Evolutionary conservation across 2,113 vertebrate species (phyloP), one percentile per base, ranked within the genome.

Genomic region (Callionymus lyra): DNA sequence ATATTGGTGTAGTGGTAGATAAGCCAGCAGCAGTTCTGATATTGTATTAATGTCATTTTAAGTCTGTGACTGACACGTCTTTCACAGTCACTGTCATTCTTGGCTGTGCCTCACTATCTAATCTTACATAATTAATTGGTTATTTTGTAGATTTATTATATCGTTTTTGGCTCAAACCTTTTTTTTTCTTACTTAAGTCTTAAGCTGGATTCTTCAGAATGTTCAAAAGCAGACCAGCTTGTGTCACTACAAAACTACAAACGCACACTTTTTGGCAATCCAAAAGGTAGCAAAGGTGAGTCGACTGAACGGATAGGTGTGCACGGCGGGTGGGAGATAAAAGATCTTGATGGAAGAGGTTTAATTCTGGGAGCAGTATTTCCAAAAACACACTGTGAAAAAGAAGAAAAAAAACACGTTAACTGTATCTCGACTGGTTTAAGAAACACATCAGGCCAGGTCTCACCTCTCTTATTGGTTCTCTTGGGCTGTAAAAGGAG

Each of bases 341-440:
- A n/a, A n/a, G n/a, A n/a, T n/a, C n/a, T n/a, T n/a, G n/a, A n/a
- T n/a, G n/a, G 5, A 3, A 4, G 2, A n/a, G 16, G 13, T 12
- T 45, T 32, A 45, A 33, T 45, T 45, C 33, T 45, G 43, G 32
- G 43, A 45, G 43, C 43, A 45, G 43, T 45, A 45, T 12, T 45
- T 45, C 43, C 43, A 45, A 33, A 45, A 45, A 18, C 43, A 45
- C 16, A 45, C 43, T 45, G 43, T 34, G 33, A 27, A 27, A 32
- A 35, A 45, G 16, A 45, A 34, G 10, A 31, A 6, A 10, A 9
- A 14, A 12, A 10, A 9, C 2, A 15, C 16, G 10, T 16, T 17
- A 1, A 5, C 6, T 19, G 16, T 8, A 6, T 18, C 8, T 12
- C 16, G 10, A 40, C 17, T 10, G 11, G 14, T 8, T 12, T 19